Conservation (phyloP, 2,888 invertebrate genomes). For the Cotesia congregata region DNA sequence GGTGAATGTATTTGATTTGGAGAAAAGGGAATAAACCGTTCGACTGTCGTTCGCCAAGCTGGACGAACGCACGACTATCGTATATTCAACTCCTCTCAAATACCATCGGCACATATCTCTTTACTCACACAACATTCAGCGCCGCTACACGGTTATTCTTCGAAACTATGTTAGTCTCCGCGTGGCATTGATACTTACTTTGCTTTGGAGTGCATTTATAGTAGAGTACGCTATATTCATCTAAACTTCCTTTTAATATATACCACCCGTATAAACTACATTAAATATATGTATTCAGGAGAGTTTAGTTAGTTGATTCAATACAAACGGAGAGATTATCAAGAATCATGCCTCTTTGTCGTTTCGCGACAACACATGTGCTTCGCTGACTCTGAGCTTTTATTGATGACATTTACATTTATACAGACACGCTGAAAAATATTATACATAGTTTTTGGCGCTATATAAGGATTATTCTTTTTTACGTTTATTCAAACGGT, state of each 20-base stretch:
- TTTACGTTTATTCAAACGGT: background rate
- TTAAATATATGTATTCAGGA: background rate
- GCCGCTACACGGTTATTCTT: slow-evolving; percentile 19
- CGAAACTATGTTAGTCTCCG: slow-evolving; percentile 10
- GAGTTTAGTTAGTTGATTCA: background rate
- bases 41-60: slow-evolving; percentile 17
- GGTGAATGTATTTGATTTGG: slow-evolving; percentile 16
- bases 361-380: background rate
- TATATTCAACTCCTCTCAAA: slow-evolving; percentile 9
- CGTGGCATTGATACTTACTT: slow-evolving; percentile 25
- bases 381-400: background rate
- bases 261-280: background rate
- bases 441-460: background rate
- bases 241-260: slow-evolving; percentile 53
- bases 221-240: slow-evolving; percentile 51
- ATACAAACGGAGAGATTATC: background rate
- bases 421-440: background rate
- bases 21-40: background rate
- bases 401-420: background rate
- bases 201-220: slow-evolving; percentile 8
- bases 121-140: slow-evolving; percentile 15
- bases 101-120: slow-evolving; percentile 18
- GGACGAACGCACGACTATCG: slow-evolving; percentile 31
- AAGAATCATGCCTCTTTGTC: background rate
- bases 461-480: background rate